Evolutionary conservation across 2,797 vertebrate genomes (phyloP).

Genomic region (Rallus crepitans): DNA sequence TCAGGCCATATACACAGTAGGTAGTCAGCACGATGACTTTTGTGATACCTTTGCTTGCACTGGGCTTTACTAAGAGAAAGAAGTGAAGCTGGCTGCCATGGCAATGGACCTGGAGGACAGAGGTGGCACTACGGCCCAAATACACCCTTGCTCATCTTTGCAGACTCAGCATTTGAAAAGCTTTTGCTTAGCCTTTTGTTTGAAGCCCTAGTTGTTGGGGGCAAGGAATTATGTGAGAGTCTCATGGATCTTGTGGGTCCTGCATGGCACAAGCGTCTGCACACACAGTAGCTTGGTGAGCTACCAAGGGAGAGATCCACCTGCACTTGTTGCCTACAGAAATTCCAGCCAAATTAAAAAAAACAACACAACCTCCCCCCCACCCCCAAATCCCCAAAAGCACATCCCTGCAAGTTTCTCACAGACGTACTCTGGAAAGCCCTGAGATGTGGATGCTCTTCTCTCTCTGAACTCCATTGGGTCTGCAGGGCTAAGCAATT

Average conservation of each 20-base stretch:
- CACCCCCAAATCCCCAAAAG: too few relatives aligned
- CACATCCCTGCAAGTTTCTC: neutral
- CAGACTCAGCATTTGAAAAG: neutral
- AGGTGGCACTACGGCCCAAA: neutral
- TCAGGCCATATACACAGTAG: accelerated
- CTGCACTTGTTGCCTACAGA: neutral
- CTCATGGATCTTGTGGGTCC: neutral
- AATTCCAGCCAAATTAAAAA: neutral
- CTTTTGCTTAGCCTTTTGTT: neutral
- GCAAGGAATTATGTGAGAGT: neutral
- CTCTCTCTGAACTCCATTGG: neutral
- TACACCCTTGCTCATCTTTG: neutral
- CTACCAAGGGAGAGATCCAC: neutral
- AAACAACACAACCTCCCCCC: too few relatives aligned
- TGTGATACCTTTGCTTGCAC: neutral
- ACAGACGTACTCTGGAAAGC: neutral
- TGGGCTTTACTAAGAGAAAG: neutral
- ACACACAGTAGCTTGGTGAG: accelerated
- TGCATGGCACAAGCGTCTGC: neutral
- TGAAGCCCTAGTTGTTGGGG: neutral
- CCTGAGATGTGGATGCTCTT: neutral
- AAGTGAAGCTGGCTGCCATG: neutral
- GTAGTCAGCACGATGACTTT: neutral
- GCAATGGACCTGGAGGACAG: neutral
- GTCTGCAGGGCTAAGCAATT: neutral